Percentiles rank a stretch among this genome's conserved stretches.
These are phyloP conservation scores for Arrhopalites spinosus DNA, from an alignment of 2,888 invertebrate species.

Conservation along the genomic window DNA sequence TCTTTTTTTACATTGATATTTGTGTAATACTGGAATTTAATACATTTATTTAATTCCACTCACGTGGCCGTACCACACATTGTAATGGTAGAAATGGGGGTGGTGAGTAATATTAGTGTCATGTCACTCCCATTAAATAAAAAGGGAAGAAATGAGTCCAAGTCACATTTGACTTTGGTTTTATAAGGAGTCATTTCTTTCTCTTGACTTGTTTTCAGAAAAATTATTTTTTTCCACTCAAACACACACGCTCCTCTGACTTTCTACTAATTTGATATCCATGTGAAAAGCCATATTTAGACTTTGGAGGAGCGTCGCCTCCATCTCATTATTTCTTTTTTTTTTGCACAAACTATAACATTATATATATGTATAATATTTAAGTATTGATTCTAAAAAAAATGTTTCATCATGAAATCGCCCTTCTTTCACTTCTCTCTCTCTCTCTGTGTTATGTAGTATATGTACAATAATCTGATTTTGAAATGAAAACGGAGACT, in stretches of 20 bases:
- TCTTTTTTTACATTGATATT: no score
- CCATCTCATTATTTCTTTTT: not conserved
- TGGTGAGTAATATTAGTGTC: no score
- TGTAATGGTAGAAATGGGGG: no score
- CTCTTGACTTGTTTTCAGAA: not conserved
- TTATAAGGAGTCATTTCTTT: no score
- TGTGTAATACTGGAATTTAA: no score
- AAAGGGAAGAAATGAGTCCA: no score
- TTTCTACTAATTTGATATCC: not conserved
- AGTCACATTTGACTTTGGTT: no score
- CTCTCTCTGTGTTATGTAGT: not conserved
- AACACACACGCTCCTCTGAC: not conserved
- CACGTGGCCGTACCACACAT: no score
- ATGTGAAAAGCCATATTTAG: not conserved
- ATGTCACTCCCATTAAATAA: no score
- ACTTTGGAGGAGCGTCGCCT: not conserved
- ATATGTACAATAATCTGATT: constrained; percentile 15
- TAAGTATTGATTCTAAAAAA: not conserved
- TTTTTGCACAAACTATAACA: not conserved
- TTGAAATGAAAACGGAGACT: constrained; percentile 13
- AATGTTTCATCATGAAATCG: not conserved
- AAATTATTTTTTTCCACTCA: not conserved
- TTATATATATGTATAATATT: not conserved
- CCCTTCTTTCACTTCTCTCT: not conserved
- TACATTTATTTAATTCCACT: no score